Base-by-base conservation (phyloP, 2,888 invertebrate genomes). In the Brenthis ino region DNA sequence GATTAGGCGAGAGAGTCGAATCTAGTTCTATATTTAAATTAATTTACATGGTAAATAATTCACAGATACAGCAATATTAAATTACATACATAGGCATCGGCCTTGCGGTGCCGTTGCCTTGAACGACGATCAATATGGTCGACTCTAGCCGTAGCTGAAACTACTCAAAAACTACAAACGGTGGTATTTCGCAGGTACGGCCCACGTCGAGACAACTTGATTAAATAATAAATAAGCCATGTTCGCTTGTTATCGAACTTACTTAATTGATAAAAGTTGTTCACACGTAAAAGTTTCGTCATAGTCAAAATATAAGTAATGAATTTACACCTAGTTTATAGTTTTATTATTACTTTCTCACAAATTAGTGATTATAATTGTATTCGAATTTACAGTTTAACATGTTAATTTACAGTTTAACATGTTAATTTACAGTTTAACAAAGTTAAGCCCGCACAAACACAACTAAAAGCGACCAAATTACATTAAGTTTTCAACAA, bases 101-200 rank as follows among this genome's bases (percentile, higher is more conserved):
- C 81, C 82, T 83, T 80, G 80, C 73, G 69, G 71, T 65, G 61
- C 28, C 57, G 68, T 74, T 73, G 79, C 85, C 84, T 85, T 85
- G 86, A 81, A 82, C 77, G 68, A 64, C 81, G 84, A 85, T 85
- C 85, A 80, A 85, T 82, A 82, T 80, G 77, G 70, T 47, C 63
- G 54, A 58, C 55, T 55, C 67, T 61, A 56, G 53, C 76, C 74
- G 77, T 74, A 77, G 77, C 77, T 69, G 68, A 69, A 65, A 64
- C 71, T 67, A 43, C 65, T 71, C 64, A 55, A 68, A 72, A 72
- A 68, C 55, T 65, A 70, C 53, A 66, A 53, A 48, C 37, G 16
- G 43, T 50, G 57, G 57, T 50, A 64, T 71, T 71, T 57, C 57
- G 24, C 57, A 68, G 54, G 57, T 50, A 55, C 16, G 16, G 1